Conservation (phyloP, 2,797 vertebrate species). For the Falco cherrug region DNA sequence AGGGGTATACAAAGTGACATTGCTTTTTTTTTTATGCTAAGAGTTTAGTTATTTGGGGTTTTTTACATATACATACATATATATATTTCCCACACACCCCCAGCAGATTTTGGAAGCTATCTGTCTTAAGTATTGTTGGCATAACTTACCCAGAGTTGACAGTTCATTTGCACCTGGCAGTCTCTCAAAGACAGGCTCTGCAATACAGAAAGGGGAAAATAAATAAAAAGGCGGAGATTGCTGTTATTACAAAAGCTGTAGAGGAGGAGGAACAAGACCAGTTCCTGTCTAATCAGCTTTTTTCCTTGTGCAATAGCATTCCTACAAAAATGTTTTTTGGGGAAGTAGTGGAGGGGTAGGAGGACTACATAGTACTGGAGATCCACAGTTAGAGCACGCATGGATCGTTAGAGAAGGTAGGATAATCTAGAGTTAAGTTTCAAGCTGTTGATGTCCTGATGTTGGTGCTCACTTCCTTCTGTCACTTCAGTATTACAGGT, state of each 20-base stretch:
- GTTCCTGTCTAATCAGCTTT: neutral
- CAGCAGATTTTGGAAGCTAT: neutral
- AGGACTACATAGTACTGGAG: neutral
- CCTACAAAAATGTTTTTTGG: neutral
- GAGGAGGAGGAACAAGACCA: neutral
- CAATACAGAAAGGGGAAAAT: neutral
- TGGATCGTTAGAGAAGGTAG: neutral
- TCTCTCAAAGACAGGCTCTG: neutral
- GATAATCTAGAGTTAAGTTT: neutral
- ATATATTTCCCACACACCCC: too few species aligned
- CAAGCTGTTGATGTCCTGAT: neutral
- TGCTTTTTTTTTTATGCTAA: neutral
- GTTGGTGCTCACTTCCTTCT: neutral
- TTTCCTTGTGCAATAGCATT: neutral
- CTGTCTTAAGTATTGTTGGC: neutral
- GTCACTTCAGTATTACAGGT: neutral
- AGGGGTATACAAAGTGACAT: neutral
- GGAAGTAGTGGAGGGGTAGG: too few species aligned
- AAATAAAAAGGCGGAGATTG: neutral
- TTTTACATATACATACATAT: neutral
- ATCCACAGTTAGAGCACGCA: accelerated
- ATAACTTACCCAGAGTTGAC: neutral
- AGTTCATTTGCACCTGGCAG: neutral
- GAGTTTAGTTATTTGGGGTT: neutral
- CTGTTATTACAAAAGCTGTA: neutral